These are phyloP conservation scores for Scrobipalpa costella DNA, from an alignment of 2,888 invertebrate genomes.

Conservation along the genomic window DNA sequence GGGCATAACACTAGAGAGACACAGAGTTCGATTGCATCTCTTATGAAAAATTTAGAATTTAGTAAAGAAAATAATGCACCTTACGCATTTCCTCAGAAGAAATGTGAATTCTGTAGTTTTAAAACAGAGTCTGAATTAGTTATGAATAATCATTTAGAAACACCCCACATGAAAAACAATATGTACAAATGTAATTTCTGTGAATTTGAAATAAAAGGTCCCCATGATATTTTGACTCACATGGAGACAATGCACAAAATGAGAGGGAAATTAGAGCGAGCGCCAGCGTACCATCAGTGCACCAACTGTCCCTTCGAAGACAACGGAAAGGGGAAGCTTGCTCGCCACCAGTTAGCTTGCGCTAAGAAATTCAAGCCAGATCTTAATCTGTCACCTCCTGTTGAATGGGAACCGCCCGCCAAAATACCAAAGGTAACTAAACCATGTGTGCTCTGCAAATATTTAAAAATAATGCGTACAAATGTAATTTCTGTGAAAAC, in stretches of 20 bases:
- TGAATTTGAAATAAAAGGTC: slow-evolving; percentile 89
- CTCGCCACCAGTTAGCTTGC: slow-evolving; percentile 93
- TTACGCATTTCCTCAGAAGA: slow-evolving; percentile 87
- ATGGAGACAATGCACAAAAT: slow-evolving; percentile 95
- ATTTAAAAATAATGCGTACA: neutral
- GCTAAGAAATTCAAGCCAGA: slow-evolving; percentile 94
- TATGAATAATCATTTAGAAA: slow-evolving; percentile 93
- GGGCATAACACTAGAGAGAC: slow-evolving; percentile 85
- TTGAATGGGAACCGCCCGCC: slow-evolving; percentile 96
- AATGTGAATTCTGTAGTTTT: slow-evolving; percentile 94
- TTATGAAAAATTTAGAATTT: slow-evolving; percentile 91
- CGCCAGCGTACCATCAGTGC: slow-evolving; percentile 94
- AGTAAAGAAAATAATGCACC: slow-evolving; percentile 93
- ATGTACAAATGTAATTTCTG: slow-evolving; percentile 94
- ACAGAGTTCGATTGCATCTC: slow-evolving; percentile 89
- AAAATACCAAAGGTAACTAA: slow-evolving; percentile 89
- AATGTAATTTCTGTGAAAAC: neutral
- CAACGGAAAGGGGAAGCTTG: slow-evolving; percentile 94
- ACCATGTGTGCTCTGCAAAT: neutral
- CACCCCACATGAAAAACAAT: slow-evolving; percentile 94
- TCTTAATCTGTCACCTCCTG: slow-evolving; percentile 90
- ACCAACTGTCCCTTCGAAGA: slow-evolving; percentile 97
- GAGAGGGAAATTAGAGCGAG: slow-evolving; percentile 90
- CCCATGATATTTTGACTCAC: slow-evolving; percentile 93
- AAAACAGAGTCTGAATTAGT: slow-evolving; percentile 92